Base-by-base conservation (phyloP, 2,113 vertebrate species). In the Montifringilla adamsi region DNA sequence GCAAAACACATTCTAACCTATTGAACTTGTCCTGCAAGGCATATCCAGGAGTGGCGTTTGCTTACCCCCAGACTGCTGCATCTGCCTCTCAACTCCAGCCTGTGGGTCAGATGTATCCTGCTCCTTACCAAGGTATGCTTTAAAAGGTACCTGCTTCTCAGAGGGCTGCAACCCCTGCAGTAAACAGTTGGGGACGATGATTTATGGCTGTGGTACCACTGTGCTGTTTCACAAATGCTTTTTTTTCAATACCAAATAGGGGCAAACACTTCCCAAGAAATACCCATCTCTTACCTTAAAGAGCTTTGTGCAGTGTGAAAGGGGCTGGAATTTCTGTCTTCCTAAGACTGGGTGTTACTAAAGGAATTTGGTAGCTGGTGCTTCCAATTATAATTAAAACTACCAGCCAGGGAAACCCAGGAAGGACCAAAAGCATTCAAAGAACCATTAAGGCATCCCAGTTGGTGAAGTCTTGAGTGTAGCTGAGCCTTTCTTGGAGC, bases 101-200 rank as follows among this genome's bases (percentile, higher is more conserved):
- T 11, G 93, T 98, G 11, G 97, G 97, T 64, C 98, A 98, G 87
- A 96, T 99, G 94, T 99, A 98, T 96, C 98, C 99, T 1, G 37
- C 98, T 44, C 98, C 98, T 64, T 99, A 98, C 93, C 98, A 99
- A 98, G 99, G 99, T 99, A 98, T 59, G 96, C 33, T 58, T 19
- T 15, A 26, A 58, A 39, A 67, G 30, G 27, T 19, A 3, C 2
- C 0, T 58, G 19, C 23, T 66, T 43, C 74, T 37, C 56, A 39
- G 43, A 35, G 52, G 53, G 19, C 47, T 84, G 64, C 27, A 84
- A 11, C 22, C 28, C 11, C 43, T 72, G 33, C 68, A 67, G 11
- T 7, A 22, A 73, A n/a, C 9, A 58, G 11, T 43, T 59, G 10
- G 13, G 59, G 23, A 10, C 58, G 30, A 4, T n/a, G 37, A n/a